phyloP scores from a whole-genome alignment of 2,797 vertebrate species.

The Myripristis jacobus region DNA sequence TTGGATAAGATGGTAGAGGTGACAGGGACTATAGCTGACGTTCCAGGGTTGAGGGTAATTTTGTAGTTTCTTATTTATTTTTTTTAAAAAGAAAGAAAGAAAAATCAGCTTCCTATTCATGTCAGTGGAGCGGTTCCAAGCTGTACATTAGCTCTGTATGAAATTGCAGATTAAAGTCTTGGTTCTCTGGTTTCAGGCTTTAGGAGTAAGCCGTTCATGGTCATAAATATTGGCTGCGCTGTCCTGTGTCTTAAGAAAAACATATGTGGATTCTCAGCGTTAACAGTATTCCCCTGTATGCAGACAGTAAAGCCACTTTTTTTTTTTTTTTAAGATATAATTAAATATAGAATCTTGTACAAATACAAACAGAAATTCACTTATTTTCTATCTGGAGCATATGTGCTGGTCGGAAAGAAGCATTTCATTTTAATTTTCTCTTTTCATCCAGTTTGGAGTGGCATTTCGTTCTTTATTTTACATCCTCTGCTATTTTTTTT shows the following conservation, averaged over 20 bases:
- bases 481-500: too few relatives aligned
- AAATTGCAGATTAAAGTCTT: constrained; percentile 42
- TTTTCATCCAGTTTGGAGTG: background rate
- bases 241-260: background rate
- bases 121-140: constrained; percentile 33
- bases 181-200: constrained; percentile 19
- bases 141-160: constrained; percentile 41
- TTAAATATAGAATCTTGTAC: too few relatives aligned
- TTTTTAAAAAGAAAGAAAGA: constrained; percentile 10
- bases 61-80: constrained; percentile 16
- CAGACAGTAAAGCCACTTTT: too few relatives aligned
- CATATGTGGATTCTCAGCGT: constrained; percentile 8
- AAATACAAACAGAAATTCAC: constrained; percentile 4
- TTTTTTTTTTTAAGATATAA: too few relatives aligned
- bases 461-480: background rate
- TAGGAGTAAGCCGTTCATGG: constrained; percentile 13
- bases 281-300: background rate
- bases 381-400: background rate
- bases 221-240: constrained; percentile 29
- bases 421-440: background rate
- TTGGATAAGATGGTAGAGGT: constrained; percentile 3
- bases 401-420: constrained; percentile 1
- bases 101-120: constrained; percentile 16
- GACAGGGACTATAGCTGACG: background rate
- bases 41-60: constrained; percentile 1